Percentiles rank a stretch among this genome's conserved stretches.
Evolutionary conservation across 2,113 vertebrate species (phyloP).

Genomic region (Stigmatopora argus): DNA sequence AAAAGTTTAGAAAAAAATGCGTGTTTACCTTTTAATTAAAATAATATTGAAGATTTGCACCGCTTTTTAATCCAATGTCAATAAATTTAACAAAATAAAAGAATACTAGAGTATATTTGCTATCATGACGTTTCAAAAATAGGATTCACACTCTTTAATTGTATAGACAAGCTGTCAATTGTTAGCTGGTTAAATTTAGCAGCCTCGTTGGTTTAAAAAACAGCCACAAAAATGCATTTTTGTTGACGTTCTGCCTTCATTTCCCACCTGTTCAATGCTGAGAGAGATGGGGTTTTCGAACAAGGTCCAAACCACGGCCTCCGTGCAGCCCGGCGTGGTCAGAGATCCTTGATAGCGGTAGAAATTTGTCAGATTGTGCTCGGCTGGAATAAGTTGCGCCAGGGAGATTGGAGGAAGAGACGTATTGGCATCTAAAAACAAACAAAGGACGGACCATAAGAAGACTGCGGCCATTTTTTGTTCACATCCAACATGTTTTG

Average conservation of each 20-base stretch:
- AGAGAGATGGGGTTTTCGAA: slow-evolving; percentile 77
- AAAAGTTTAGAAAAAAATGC: too few relatives aligned
- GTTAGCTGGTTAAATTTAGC: too few relatives aligned
- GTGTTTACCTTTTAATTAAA: too few relatives aligned
- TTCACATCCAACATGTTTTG: not conserved
- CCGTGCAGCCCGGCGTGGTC: slow-evolving; percentile 79
- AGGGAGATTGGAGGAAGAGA: slow-evolving; percentile 51
- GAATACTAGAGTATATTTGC: too few relatives aligned
- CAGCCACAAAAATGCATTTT: not conserved
- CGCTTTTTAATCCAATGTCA: too few relatives aligned
- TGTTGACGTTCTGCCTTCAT: not conserved
- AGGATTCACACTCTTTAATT: too few relatives aligned
- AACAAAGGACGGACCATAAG: not conserved
- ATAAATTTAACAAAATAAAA: too few relatives aligned
- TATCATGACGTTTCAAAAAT: too few relatives aligned
- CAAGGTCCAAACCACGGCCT: slow-evolving; percentile 84
- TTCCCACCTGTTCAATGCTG: slow-evolving; percentile 71
- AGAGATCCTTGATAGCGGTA: slow-evolving; percentile 89
- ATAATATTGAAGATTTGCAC: too few relatives aligned
- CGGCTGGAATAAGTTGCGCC: slow-evolving; percentile 70
- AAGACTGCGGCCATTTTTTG: not conserved
- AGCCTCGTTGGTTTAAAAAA: too few relatives aligned
- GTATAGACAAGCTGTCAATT: too few relatives aligned
- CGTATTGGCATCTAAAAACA: slow-evolving; percentile 37
- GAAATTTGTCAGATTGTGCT: slow-evolving; percentile 68